phyloP scores from a whole-genome alignment of 2,888 invertebrate species.

The Osmoderma eremita region DNA sequence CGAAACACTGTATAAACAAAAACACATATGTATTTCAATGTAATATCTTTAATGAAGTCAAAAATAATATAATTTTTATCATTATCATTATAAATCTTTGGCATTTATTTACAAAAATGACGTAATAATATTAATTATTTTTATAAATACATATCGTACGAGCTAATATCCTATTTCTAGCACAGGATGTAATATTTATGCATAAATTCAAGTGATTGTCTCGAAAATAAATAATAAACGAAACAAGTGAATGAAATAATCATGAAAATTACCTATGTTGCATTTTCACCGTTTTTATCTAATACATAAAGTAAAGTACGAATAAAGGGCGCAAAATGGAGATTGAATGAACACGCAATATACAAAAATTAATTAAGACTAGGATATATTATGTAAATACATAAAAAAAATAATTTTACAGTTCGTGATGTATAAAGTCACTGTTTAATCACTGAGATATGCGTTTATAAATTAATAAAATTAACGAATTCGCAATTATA shows the following conservation, averaged over 20 bases:
- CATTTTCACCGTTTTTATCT: too few relatives aligned
- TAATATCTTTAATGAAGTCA: constrained; percentile 32
- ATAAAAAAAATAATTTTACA: too few relatives aligned
- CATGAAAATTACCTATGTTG: background rate
- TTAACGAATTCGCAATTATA: too few relatives aligned
- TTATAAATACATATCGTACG: constrained; percentile 8
- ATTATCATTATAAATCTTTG: constrained; percentile 39
- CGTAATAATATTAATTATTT: too few relatives aligned
- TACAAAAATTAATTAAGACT: too few relatives aligned
- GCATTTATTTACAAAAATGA: constrained; percentile 39
- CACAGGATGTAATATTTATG: constrained; percentile 8
- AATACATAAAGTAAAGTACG: too few relatives aligned
- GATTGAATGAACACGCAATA: too few relatives aligned
- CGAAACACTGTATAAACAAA: background rate
- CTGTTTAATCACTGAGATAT: too few relatives aligned
- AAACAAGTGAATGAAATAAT: background rate
- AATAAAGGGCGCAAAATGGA: too few relatives aligned
- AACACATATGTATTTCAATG: background rate
- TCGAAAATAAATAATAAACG: constrained; percentile 26
- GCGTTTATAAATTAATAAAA: too few relatives aligned
- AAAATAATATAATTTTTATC: constrained; percentile 40
- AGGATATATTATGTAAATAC: too few relatives aligned
- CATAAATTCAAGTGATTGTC: constrained; percentile 38
- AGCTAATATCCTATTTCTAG: constrained; percentile 29
- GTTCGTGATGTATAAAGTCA: too few relatives aligned